Percentiles rank a stretch among this genome's conserved stretches.
Evolutionary conservation across 64 coral and sea anemone species (phyloP).

Genomic region (Orbicella faveolata): DNA sequence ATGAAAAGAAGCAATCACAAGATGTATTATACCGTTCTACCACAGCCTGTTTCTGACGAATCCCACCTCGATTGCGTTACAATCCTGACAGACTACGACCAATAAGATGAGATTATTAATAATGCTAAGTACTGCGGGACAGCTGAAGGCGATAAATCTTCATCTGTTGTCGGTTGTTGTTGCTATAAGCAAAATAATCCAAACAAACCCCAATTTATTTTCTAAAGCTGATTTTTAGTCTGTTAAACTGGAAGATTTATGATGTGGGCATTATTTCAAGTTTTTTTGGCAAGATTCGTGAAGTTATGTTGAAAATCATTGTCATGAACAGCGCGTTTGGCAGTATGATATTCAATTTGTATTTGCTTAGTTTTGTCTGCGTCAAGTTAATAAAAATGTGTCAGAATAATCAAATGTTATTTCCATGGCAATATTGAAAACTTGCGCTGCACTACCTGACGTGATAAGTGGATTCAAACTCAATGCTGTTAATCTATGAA

Average conservation of each 20-base stretch:
- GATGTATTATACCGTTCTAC: no score
- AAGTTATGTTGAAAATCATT: neutral
- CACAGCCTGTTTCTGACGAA: no score
- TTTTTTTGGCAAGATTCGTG: neutral
- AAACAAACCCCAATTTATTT: neutral
- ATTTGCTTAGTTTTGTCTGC: constrained; percentile 2
- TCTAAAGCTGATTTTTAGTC: neutral
- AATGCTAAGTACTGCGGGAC: neutral
- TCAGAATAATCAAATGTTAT: constrained; percentile 15
- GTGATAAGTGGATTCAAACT: neutral
- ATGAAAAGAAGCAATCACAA: no score
- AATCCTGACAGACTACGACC: no score
- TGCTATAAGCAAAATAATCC: neutral
- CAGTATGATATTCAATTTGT: constrained; percentile 32
- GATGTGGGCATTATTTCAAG: neutral
- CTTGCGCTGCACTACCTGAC: neutral
- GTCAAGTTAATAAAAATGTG: constrained; percentile 36
- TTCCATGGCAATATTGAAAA: constrained; percentile 30
- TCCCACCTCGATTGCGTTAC: no score
- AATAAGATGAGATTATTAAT: no score
- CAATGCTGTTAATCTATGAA: neutral
- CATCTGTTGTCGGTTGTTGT: neutral
- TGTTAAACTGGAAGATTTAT: neutral
- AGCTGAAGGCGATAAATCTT: neutral
- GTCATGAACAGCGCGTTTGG: constrained; percentile 1